Percentiles rank a stretch among this genome's conserved stretches.
Evolutionary conservation across 2,113 vertebrate species (phyloP).

Genomic region (Equus przewalskii): DNA sequence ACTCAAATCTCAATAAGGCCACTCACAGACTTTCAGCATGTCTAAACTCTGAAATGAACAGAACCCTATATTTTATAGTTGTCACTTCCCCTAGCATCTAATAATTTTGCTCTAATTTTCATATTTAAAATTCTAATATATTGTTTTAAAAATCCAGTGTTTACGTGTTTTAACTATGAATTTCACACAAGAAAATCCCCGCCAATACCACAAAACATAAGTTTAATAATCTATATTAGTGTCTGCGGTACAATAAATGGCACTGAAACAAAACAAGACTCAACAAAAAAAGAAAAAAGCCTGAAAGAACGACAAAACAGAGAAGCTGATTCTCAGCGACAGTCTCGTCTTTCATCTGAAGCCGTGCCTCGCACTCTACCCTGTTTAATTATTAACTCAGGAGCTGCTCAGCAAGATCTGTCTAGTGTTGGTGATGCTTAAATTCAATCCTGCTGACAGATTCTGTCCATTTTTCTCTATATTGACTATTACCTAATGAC

Average conservation of each 20-base stretch:
- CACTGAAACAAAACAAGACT: slow-evolving; percentile 82
- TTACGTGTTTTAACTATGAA: slow-evolving; percentile 6
- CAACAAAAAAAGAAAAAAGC: slow-evolving; percentile 77
- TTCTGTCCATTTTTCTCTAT: slow-evolving; percentile 89
- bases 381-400: slow-evolving; percentile 95
- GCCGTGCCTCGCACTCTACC: slow-evolving; percentile 91
- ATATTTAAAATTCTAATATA: neutral
- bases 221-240: neutral
- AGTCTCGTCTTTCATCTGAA: slow-evolving; percentile 92
- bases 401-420: slow-evolving; percentile 89
- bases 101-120: neutral
- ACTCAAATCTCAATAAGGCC: neutral
- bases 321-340: slow-evolving; percentile 92
- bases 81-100: neutral
- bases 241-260: slow-evolving; percentile 62
- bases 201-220: neutral
- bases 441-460: slow-evolving; percentile 94
- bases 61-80: neutral
- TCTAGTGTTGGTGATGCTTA: slow-evolving; percentile 92
- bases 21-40: neutral
- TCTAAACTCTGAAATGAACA: neutral
- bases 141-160: neutral
- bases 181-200: neutral
- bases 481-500: slow-evolving; percentile 88
- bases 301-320: slow-evolving; percentile 86